A percentile compares a stretch with the other conserved stretches of the same genome.
Evolutionary conservation across 2,888 invertebrate genomes (phyloP).

Genomic region (Deroplatys truncata): DNA sequence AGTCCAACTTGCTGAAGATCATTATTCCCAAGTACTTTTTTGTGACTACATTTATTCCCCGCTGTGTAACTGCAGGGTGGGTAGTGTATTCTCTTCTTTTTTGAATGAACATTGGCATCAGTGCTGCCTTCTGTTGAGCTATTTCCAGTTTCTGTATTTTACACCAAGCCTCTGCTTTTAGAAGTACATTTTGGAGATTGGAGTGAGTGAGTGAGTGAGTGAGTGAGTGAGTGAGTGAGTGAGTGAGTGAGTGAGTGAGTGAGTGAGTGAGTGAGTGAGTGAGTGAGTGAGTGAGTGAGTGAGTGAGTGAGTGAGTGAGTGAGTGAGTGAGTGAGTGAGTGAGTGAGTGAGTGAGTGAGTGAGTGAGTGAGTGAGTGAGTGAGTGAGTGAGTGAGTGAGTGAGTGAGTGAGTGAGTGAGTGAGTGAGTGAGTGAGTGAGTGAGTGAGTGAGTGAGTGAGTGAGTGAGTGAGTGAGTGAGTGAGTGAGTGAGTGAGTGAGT

Average conservation of each 20-base stretch:
- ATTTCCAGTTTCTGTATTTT: not conserved
- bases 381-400: not conserved
- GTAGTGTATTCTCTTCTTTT: too few relatives aligned
- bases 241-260: not conserved
- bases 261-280: not conserved
- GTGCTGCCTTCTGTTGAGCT: too few relatives aligned
- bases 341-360: not conserved
- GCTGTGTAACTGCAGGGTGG: too few relatives aligned
- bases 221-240: not conserved
- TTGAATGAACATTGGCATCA: too few relatives aligned
- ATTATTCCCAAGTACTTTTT: not conserved
- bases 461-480: not conserved
- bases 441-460: not conserved
- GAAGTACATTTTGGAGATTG: not conserved
- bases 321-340: not conserved
- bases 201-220: not conserved
- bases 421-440: not conserved
- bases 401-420: not conserved
- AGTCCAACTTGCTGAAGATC: not conserved
- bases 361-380: not conserved
- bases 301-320: not conserved
- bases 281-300: not conserved
- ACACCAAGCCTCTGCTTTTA: not conserved
- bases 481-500: not conserved
- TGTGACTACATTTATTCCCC: not conserved